These are phyloP conservation scores for Sebastes flavidus DNA, from an alignment of 2,797 vertebrate genomes.

Conservation along the genomic window DNA sequence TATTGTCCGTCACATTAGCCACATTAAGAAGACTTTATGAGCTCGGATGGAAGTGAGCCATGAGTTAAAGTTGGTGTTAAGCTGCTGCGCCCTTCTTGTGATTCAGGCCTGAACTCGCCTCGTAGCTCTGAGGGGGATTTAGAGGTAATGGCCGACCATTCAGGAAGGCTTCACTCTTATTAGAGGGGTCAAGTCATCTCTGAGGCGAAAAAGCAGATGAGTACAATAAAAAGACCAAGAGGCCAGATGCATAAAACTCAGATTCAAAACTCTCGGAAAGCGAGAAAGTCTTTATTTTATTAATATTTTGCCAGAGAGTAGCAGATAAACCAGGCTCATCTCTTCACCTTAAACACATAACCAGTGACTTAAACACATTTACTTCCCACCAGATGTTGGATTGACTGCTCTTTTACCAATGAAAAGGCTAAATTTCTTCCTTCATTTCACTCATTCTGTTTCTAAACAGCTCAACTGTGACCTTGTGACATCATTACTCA, in stretches of 20 bases:
- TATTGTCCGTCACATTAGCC: constrained; percentile 59
- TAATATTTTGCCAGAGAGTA: background rate
- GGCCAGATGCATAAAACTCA: constrained; percentile 6
- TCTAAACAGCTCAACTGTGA: constrained; percentile 70
- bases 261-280: background rate
- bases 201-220: constrained; percentile 16
- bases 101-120: constrained; percentile 47
- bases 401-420: constrained; percentile 24
- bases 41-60: constrained; percentile 54
- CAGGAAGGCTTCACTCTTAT: constrained; percentile 35
- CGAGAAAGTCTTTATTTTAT: background rate
- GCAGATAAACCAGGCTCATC: background rate
- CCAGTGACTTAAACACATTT: constrained; percentile 53
- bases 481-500: constrained; percentile 81
- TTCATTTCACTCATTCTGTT: constrained; percentile 69
- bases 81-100: constrained; percentile 46
- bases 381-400: constrained; percentile 47
- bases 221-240: constrained; percentile 6
- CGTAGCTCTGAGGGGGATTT: constrained; percentile 47
- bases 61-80: constrained; percentile 66
- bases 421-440: constrained; percentile 49
- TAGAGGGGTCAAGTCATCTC: constrained; percentile 41
- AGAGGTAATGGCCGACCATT: constrained; percentile 25
- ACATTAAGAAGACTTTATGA: constrained; percentile 51
- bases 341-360: constrained; percentile 28